Evolutionary conservation across 1,140 invertebrate genomes (phyloP).

Genomic region (Neodiprion pinetum): DNA sequence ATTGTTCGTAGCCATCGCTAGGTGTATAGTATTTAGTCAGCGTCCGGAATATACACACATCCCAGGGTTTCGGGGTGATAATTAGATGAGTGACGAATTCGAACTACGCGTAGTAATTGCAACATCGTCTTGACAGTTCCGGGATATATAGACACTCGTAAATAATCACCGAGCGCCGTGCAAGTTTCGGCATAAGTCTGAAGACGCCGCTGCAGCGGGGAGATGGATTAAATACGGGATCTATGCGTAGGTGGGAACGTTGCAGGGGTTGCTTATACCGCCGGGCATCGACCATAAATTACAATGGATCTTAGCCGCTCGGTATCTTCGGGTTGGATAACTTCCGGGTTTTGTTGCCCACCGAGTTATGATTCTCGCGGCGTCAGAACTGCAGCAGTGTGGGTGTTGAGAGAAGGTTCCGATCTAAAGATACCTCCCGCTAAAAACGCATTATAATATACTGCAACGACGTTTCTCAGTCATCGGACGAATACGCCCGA

Average conservation of each 20-base stretch:
- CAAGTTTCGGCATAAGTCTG: slow-evolving; percentile 20
- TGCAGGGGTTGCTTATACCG: slow-evolving; percentile 23
- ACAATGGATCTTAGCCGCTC: slow-evolving; percentile 46
- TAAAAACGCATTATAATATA: slow-evolving; percentile 22
- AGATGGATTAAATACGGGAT: no score
- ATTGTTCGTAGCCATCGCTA: slow-evolving; percentile 4
- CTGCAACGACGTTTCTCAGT: background rate
- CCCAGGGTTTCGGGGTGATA: background rate
- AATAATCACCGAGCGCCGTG: slow-evolving; percentile 38
- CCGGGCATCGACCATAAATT: slow-evolving; percentile 58
- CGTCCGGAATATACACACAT: background rate
- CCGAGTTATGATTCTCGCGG: slow-evolving; percentile 34
- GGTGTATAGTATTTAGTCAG: background rate
- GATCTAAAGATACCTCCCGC: slow-evolving; percentile 52
- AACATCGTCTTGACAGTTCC: background rate
- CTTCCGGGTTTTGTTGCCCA: slow-evolving; percentile 56
- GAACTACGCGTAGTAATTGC: slow-evolving; percentile 2
- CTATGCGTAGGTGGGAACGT: no score
- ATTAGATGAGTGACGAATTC: slow-evolving; percentile 5
- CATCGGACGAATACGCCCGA: slow-evolving; percentile 36
- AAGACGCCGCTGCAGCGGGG: no score
- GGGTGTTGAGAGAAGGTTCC: slow-evolving; percentile 44
- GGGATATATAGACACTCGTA: background rate
- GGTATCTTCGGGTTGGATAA: slow-evolving; percentile 48
- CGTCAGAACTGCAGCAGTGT: background rate